Evolutionary conservation across 1,140 invertebrate species (phyloP), one percentile per base, ranked within the genome.

Genomic region (Coptotermes formosanus): DNA sequence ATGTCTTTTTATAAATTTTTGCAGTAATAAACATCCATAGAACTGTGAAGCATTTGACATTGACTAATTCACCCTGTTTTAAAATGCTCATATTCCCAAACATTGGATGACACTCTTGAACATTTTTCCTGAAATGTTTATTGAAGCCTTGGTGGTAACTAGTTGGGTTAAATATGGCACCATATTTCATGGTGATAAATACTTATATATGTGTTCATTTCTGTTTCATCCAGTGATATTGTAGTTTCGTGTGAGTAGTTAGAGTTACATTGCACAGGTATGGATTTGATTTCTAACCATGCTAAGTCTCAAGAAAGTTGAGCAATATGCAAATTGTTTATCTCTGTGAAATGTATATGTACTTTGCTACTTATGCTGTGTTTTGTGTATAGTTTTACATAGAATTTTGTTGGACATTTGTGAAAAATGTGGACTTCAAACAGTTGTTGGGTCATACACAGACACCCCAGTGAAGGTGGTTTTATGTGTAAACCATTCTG

Each of bases 11-110:
- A 9, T 55, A 38, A 38, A 83, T 45, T 83, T 45, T 30, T 83
- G 21, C 82, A 45, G 44, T 32, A 8, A 30, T 83, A 83, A n/a
- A 30, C 44, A 83, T 82, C 82, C 82, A 19, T 9, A 55, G 52
- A 55, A 55, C 52, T 55, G 82, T 82, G 82, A 83, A 83, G 11
- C n/a, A 32, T 55, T 45, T 83, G 82, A n/a, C 25, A n/a, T 6
- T 11, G 9, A 11, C 25, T 75, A 30, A 30, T 75, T 75, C 7
- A 75, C 64, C 25, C 25, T 75, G 7, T 75, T 75, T 19, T n/a
- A 75, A 30, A 2, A n/a, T 75, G 25, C 64, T 14, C 3, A 21
- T 55, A 55, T 55, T 55, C 19, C 14, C 14, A 55, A 55, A 55
- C 52, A 55, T 21, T 4, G 14, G 52, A 21, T 48, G 11, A 55